Percentiles rank a stretch among this genome's conserved stretches.
These are phyloP conservation scores for Carcina quercana DNA, from an alignment of 2,888 invertebrate species.

Conservation along the genomic window DNA sequence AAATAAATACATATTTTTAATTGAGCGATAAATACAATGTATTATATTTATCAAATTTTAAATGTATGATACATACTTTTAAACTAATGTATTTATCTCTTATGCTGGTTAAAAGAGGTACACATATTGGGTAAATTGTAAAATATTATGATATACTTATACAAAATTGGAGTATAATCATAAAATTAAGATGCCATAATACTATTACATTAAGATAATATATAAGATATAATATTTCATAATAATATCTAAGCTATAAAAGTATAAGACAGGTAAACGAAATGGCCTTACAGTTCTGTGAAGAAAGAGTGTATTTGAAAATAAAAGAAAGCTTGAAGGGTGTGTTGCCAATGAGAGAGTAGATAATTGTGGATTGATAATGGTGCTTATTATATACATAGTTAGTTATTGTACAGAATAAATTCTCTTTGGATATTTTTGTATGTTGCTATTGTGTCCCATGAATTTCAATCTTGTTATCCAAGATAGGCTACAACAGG, in stretches of 20 bases:
- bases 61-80: conserved; percentile 5
- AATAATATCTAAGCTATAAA: no score
- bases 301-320: conserved; percentile 25
- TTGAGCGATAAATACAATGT: background rate
- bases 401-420: conserved; percentile 73
- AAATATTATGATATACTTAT: no score
- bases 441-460: conserved; percentile 47
- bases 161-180: conserved; percentile 8
- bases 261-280: conserved; percentile 24
- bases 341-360: conserved; percentile 40
- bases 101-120: conserved; percentile 70
- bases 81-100: conserved; percentile 33
- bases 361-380: conserved; percentile 45
- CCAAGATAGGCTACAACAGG: no score
- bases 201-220: conserved; percentile 1
- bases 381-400: conserved; percentile 66
- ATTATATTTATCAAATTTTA: background rate
- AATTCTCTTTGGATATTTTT: conserved; percentile 65
- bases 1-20: background rate
- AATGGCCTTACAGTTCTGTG: conserved; percentile 43
- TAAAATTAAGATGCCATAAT: background rate
- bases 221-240: conserved; percentile 18
- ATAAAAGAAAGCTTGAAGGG: conserved; percentile 18
- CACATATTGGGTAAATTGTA: conserved; percentile 63
- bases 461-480: no score